Base-by-base conservation (phyloP, 2,113 vertebrate species). In the Numenius arquata region DNA sequence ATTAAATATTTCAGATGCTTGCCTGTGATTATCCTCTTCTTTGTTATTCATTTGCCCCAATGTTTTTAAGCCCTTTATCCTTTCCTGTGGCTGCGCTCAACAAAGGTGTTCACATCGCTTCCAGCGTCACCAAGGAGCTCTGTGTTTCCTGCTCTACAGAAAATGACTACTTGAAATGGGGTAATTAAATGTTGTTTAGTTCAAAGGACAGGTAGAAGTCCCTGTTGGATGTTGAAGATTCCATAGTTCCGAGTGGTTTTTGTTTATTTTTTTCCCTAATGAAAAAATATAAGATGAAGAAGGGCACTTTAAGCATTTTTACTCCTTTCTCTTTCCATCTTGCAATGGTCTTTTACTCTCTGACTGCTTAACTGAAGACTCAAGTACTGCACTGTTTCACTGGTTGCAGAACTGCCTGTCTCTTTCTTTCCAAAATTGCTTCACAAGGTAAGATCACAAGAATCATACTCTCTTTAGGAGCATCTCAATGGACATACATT, bases 221-320 rank as follows among this genome's bases (percentile, higher is more conserved):
- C 14, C n/a, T n/a, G 34, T 47, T 40, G n/a, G 18, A 62, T 32
- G 1, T 9, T 77, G 32, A 78, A 43, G 5, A 26, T 63, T 87
- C n/a, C 56, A 47, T 7, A 65, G 20, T 15, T 63, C 8, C 15
- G 5, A 4, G 6, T 15, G 16, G 4, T 68, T n/a, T 53, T 66
- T 5, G 29, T 19, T 58, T 34, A 16, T 1, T 3, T 74, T 62
- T 47, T 2, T 55, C 16, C 85, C 12, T 4, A 47, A 3, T 52
- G 17, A 74, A 71, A 90, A 83, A 34, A 7, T 6, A 12, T 5
- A 68, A 61, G 27, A n/a, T 25, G 7, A 67, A 45, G 27, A 65
- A 47, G 3, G 3, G 3, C 2, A 50, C 0, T 50, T 65, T 15
- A 9, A 59, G 27, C 1, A 0, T 0, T n/a, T 62, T 67, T 56